Evolutionary conservation across 2,888 invertebrate genomes (phyloP).

Genomic region (Diaperis boleti): DNA sequence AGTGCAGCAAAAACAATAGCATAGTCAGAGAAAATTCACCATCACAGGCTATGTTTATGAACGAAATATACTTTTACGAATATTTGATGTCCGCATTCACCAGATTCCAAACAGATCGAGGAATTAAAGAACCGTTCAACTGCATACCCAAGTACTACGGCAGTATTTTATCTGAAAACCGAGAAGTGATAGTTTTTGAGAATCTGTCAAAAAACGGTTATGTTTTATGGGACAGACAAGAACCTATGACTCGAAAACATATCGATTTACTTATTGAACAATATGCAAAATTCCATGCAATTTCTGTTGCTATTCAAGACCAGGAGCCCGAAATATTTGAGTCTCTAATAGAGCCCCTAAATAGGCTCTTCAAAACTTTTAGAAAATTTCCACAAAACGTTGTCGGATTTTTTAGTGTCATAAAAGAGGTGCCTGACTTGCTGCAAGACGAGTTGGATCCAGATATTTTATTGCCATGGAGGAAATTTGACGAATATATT

Average conservation of each 20-base stretch:
- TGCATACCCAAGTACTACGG: slow-evolving; percentile 3
- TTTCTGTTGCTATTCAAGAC: slow-evolving; percentile 17
- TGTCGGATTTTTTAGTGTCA: not conserved
- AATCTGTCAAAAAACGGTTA: slow-evolving; percentile 43
- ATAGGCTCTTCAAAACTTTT: not conserved
- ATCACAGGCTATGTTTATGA: not conserved
- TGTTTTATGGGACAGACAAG: slow-evolving; percentile 45
- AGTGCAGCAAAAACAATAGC: not conserved
- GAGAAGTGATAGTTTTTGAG: slow-evolving; percentile 40
- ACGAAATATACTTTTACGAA: slow-evolving; percentile 28
- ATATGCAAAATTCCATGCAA: slow-evolving; percentile 48
- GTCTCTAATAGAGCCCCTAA: slow-evolving; percentile 26
- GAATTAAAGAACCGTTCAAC: not conserved
- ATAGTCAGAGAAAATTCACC: not conserved
- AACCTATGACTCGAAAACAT: slow-evolving; percentile 51
- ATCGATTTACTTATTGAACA: slow-evolving; percentile 50
- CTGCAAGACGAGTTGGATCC: not conserved
- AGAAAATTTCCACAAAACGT: not conserved
- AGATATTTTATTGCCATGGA: not conserved
- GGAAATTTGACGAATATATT: not conserved
- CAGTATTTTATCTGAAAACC: not conserved
- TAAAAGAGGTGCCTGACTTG: not conserved
- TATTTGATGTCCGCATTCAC: slow-evolving; percentile 10
- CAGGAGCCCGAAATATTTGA: slow-evolving; percentile 40
- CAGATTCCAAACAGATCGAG: slow-evolving; percentile 3